These are phyloP conservation scores for Synchiropus splendidus DNA, from an alignment of 2,113 vertebrate genomes.

Conservation along the genomic window DNA sequence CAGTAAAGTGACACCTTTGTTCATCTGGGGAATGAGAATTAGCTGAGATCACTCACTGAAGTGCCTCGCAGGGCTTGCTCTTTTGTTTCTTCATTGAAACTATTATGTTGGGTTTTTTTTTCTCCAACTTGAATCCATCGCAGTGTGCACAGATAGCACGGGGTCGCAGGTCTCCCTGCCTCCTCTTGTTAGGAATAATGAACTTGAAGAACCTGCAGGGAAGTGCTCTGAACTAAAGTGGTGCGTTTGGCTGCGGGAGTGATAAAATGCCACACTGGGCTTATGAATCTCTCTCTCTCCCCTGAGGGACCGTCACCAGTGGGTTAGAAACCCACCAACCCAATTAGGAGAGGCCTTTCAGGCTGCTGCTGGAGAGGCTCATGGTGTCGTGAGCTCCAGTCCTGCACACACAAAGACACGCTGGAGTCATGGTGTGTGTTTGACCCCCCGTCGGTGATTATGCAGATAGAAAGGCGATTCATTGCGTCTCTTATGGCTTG, in stretches of 20 bases:
- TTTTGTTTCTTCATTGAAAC: too few relatives aligned
- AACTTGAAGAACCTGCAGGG: too few relatives aligned
- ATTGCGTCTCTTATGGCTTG: not conserved
- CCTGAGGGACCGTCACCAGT: constrained; percentile 7
- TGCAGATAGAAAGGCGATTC: constrained; percentile 19
- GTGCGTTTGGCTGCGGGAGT: constrained; percentile 2
- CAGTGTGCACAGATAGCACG: too few relatives aligned
- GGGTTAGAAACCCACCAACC: constrained; percentile 7
- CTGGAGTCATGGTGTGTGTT: not conserved
- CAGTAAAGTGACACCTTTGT: too few relatives aligned
- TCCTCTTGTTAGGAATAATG: too few relatives aligned
- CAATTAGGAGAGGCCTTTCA: constrained; percentile 22
- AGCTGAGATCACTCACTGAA: too few relatives aligned
- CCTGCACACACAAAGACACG: not conserved
- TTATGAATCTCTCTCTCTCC: constrained; percentile 14
- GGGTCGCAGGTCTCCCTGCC: too few relatives aligned
- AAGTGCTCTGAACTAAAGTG: not conserved
- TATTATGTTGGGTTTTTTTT: too few relatives aligned
- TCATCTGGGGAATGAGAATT: too few relatives aligned
- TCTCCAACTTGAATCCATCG: too few relatives aligned
- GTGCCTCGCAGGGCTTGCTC: too few relatives aligned
- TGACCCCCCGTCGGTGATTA: constrained; percentile 41
- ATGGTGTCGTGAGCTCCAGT: constrained; percentile 20
- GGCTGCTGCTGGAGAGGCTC: constrained; percentile 1
- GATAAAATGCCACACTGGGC: not conserved